Evolutionary conservation across 2,888 invertebrate species (phyloP).

Genomic region (Noctuana brunneofusca): DNA sequence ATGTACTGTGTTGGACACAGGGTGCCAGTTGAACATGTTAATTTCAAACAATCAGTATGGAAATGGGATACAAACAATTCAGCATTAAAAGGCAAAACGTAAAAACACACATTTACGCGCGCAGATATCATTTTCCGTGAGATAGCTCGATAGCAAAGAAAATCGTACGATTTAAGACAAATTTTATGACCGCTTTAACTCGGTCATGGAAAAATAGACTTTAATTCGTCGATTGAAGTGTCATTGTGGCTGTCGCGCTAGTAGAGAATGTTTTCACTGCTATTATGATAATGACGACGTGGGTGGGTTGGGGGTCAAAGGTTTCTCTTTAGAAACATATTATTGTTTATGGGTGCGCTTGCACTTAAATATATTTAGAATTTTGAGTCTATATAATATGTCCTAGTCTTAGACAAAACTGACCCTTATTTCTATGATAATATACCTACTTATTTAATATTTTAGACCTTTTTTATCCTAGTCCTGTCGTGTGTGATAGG

Average conservation of each 20-base stretch:
- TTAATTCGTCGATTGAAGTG: not conserved
- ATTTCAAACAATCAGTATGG: too few species aligned
- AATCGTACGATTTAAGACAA: conserved; percentile 17
- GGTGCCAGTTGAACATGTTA: too few species aligned
- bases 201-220: not conserved
- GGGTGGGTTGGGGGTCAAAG: conserved; percentile 17
- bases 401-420: too few species aligned
- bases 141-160: conserved; percentile 21
- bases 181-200: not conserved
- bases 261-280: conserved; percentile 35
- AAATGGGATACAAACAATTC: not conserved
- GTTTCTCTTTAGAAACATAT: conserved; percentile 12
- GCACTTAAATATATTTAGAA: not conserved
- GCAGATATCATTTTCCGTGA: conserved; percentile 12
- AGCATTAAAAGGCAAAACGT: not conserved
- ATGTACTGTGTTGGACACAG: too few species aligned
- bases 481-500: too few species aligned
- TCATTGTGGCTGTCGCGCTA: not conserved
- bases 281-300: conserved; percentile 42
- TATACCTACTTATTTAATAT: too few species aligned
- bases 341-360: conserved; percentile 10
- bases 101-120: not conserved
- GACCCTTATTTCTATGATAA: too few species aligned
- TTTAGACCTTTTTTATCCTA: too few species aligned
- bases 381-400: too few species aligned